Conservation (phyloP, 2,113 vertebrate genomes). For the Lamprotornis superbus region DNA sequence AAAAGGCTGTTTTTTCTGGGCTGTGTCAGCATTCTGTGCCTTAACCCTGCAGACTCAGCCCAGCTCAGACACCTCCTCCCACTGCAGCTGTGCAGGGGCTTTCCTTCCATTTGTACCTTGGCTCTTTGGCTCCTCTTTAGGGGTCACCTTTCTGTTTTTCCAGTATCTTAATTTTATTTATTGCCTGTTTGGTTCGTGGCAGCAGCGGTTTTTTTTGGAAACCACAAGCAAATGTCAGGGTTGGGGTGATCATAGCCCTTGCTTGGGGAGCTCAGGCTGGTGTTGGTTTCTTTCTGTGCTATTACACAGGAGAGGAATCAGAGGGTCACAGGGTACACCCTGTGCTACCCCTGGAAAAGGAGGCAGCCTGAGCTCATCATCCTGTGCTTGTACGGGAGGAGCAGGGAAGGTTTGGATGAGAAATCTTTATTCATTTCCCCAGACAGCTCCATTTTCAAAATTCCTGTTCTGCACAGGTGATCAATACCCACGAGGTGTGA, state of each 20-base stretch:
- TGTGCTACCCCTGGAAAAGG: neutral
- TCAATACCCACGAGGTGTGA: neutral
- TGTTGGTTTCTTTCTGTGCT: neutral
- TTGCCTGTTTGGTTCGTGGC: rapidly evolving
- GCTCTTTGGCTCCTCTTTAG: neutral
- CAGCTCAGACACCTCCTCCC: neutral
- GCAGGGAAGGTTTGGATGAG: constrained; percentile 9
- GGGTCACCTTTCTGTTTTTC: neutral
- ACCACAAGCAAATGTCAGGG: rapidly evolving
- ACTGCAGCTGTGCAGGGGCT: neutral
- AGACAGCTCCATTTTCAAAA: constrained; percentile 59
- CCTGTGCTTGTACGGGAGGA: neutral
- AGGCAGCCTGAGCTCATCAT: neutral
- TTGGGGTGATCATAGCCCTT: rapidly evolving
- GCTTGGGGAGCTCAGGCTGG: neutral
- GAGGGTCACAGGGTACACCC: rapidly evolving
- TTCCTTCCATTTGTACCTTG: neutral
- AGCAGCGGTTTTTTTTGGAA: neutral
- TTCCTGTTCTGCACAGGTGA: constrained; percentile 14
- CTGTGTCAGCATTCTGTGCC: neutral
- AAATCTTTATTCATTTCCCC: constrained; percentile 38
- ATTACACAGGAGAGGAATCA: neutral
- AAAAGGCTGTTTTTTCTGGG: neutral
- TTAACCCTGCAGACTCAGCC: neutral
- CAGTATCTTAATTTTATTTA: neutral